phyloP scores from a whole-genome alignment of 2,797 vertebrate species.

The Falco biarmicus region DNA sequence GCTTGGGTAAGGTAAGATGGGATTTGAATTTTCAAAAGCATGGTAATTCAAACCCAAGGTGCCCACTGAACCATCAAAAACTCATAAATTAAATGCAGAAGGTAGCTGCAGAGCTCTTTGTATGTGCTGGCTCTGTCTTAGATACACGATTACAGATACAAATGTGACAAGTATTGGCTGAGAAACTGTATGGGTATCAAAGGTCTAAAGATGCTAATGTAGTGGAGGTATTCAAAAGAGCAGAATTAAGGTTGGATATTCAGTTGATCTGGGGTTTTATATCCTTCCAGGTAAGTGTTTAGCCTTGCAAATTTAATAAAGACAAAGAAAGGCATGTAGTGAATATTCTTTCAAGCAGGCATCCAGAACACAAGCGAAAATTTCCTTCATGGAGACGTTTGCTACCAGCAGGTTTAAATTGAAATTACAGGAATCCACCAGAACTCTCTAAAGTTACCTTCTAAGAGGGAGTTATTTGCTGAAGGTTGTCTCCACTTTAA shows the following conservation, averaged over 20 bases:
- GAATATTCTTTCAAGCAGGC: not conserved
- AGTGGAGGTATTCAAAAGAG: not conserved
- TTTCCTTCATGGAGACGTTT: not conserved
- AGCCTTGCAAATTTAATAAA: not conserved
- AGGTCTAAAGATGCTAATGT: not conserved
- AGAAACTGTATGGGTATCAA: not conserved
- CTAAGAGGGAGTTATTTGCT: not conserved
- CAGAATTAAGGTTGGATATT: not conserved
- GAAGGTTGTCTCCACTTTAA: not conserved
- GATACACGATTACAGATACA: too few species aligned
- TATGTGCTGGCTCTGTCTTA: not conserved
- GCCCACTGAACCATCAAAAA: not conserved
- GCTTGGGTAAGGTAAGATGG: not conserved
- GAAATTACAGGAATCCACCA: not conserved
- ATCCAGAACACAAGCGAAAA: not conserved
- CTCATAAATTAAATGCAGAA: not conserved
- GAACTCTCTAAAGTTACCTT: not conserved
- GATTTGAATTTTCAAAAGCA: not conserved
- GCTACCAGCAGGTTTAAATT: not conserved
- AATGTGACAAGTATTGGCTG: not conserved
- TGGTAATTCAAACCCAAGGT: not conserved
- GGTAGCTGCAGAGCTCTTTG: not conserved
- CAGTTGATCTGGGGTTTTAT: not conserved
- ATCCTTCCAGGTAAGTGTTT: not conserved
- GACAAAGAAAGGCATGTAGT: not conserved